Evolutionary conservation across 2,113 vertebrate genomes (phyloP), one percentile per base, ranked within the genome.

Genomic region (Tragelaphus strepsiceros): DNA sequence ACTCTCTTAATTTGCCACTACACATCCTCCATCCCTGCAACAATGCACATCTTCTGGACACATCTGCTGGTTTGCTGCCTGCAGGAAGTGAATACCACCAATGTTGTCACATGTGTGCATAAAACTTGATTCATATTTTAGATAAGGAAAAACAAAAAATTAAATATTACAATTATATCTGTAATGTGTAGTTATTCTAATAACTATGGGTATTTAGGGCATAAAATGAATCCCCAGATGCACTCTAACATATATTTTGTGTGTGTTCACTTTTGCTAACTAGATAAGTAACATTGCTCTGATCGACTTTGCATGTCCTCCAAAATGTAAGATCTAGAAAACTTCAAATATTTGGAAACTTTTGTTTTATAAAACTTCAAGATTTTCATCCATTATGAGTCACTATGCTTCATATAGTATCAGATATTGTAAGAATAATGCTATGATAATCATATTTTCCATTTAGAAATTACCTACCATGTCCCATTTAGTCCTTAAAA

Each of bases 291-390:
- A 24, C 32, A 26, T 53, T 84, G 26, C 64, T 94, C 95, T 94
- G 53, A 77, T 83, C 59, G 85, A 59, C 28, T 92, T 87, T 74
- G 88, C 17, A 90, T 62, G 32, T 26, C 58, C 15, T 90, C 85
- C 51, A 35, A 94, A 86, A 92, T 13, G 9, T 43, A 87, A 94
- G 26, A 54, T 53, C 32, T 32, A 13, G 26, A 2, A 32, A 94
- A 64, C 59, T 86, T 88, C 88, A 97, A 96, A 74, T 8, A 80
- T 88, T 15, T 90, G 28, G 30, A 91, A 87, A 58, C 39, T 71
- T 97, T 10, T 92, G 17, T 97, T 93, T 88, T 51, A 64, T 59
- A 54, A 88, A 96, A 81, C 22, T 67, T 95, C 21, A 92, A 96
- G 30, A 56, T 39, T 78, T 88, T 92, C 26, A 90, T 17, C 16